phyloP scores from a whole-genome alignment of 2,797 vertebrate genomes.

The Dipus sagitta region DNA sequence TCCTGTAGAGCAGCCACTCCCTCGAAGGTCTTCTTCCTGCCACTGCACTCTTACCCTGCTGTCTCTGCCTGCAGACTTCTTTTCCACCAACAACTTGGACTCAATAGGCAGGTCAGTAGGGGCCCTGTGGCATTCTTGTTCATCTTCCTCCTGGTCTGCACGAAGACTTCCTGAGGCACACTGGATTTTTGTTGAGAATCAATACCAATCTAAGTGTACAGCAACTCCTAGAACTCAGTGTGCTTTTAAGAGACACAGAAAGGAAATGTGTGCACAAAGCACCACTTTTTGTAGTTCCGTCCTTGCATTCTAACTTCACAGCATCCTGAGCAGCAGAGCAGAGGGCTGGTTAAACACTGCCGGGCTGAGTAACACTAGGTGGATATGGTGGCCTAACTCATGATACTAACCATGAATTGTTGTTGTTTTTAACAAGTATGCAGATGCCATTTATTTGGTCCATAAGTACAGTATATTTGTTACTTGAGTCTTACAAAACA shows the following conservation, averaged over 20 bases:
- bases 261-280: too few relatives aligned
- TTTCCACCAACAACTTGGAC: not conserved
- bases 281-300: not conserved
- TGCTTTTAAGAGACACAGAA: not conserved
- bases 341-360: not conserved
- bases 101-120: not conserved
- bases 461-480: too few relatives aligned
- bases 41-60: not conserved
- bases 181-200: not conserved
- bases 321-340: not conserved
- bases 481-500: too few relatives aligned
- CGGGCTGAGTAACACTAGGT: not conserved
- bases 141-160: not conserved
- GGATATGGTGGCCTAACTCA: not conserved
- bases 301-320: not conserved
- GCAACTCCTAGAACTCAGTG: not conserved
- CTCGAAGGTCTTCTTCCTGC: not conserved
- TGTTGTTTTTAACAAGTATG: too few relatives aligned
- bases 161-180: not conserved
- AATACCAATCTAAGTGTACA: not conserved
- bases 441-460: too few relatives aligned
- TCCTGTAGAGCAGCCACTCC: not conserved
- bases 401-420: not conserved
- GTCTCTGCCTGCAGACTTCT: not conserved
- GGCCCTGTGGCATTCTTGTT: not conserved